Percentiles rank a stretch among this genome's conserved stretches.
These are phyloP conservation scores for Halisarca cf. caerulea DNA, from an alignment of 37 sponge, comb jelly and placozoan genomes.

Conservation along the genomic window DNA sequence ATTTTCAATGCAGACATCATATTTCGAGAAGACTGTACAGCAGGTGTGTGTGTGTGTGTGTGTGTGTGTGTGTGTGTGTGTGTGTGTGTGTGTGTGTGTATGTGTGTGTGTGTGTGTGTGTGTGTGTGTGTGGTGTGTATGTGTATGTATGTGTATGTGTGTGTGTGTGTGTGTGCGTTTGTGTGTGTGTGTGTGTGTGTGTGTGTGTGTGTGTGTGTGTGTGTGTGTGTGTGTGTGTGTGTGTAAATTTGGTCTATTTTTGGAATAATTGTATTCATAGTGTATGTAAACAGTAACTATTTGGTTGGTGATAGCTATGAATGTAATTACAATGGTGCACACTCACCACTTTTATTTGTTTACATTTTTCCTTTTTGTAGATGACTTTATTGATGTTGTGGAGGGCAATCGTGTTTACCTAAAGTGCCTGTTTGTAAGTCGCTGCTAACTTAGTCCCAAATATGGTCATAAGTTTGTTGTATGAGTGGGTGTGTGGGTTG, in stretches of 20 bases:
- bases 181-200: constrained; percentile 3
- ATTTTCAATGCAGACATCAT: constrained; percentile 89
- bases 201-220: constrained; percentile 13
- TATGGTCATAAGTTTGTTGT: no score
- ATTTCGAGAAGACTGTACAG: constrained; percentile 86
- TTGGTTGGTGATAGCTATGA: not conserved
- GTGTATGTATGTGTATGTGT: constrained; percentile 12
- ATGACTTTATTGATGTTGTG: constrained; percentile 98
- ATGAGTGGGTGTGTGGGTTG: no score
- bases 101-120: not conserved
- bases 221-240: constrained; percentile 12
- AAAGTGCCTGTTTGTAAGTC: constrained; percentile 93
- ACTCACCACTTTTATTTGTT: no score
- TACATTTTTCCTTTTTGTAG: constrained; percentile 38
- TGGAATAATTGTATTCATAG: not conserved
- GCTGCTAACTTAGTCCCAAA: not conserved
- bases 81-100: constrained; percentile 19
- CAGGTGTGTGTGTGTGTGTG: constrained; percentile 63
- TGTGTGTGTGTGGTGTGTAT: constrained; percentile 2
- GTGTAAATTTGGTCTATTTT: not conserved
- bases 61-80: not conserved
- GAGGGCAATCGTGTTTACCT: constrained; percentile 97
- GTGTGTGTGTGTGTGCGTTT: no score
- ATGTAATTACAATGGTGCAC: no score
- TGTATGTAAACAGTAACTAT: not conserved